Evolutionary conservation across 2,113 vertebrate species (phyloP).

Genomic region (Brachirus orientalis): DNA sequence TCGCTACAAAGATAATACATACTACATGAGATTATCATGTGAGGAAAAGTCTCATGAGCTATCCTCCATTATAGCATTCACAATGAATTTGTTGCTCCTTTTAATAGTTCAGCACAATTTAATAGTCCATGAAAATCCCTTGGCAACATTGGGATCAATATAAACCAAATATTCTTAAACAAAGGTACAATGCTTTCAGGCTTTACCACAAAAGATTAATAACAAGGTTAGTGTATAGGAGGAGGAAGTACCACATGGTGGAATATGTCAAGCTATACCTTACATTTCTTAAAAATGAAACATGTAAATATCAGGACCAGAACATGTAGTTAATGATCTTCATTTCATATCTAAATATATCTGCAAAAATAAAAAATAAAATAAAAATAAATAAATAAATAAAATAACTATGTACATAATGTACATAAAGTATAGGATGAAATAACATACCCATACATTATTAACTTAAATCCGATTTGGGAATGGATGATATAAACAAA

Average conservation of each 20-base stretch:
- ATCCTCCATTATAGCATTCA: conserved; percentile 34
- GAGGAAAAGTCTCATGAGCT: conserved; percentile 47
- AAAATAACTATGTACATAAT: no score
- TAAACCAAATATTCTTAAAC: conserved; percentile 46
- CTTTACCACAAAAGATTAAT: conserved; percentile 37
- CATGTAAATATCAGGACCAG: background rate
- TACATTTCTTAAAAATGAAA: background rate
- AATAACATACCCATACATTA: no score
- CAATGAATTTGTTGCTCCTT: conserved; percentile 28
- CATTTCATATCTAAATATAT: no score
- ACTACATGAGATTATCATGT: conserved; percentile 38
- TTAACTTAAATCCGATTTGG: no score
- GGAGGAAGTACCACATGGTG: background rate
- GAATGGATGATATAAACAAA: no score
- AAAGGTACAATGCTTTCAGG: conserved; percentile 17
- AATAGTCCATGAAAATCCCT: conserved; percentile 24
- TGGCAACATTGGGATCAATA: conserved; percentile 45
- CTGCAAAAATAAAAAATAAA: no score
- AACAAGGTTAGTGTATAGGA: conserved; percentile 30
- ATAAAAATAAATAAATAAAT: no score
- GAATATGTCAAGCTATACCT: no score
- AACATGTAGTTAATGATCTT: background rate
- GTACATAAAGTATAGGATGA: no score
- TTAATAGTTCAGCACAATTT: conserved; percentile 28
- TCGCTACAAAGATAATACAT: conserved; percentile 64